Percentiles rank a stretch among this genome's conserved stretches.
Evolutionary conservation across 1,140 invertebrate species (phyloP).

Genomic region (Yoshiicerus persimilis): DNA sequence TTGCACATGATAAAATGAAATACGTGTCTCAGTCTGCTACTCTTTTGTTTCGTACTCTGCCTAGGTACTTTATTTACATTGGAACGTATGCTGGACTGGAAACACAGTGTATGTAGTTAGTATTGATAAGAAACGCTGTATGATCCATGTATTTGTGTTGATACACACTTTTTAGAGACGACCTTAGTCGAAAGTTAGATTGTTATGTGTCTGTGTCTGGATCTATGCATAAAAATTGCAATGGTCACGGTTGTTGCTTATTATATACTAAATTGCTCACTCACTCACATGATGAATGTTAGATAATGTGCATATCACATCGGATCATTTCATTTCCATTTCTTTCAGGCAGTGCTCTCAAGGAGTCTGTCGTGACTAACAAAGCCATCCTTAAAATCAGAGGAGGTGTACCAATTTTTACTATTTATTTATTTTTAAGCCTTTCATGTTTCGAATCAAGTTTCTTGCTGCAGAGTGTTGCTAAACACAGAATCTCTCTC

Average conservation of each 20-base stretch:
- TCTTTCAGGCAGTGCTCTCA: background rate
- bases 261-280: conserved; percentile 20
- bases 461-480: no score
- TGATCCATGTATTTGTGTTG: no score
- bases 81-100: background rate
- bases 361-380: conserved; percentile 3
- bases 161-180: background rate
- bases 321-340: conserved; percentile 6
- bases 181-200: background rate
- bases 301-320: conserved; percentile 9
- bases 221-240: conserved; percentile 5
- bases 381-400: background rate
- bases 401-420: background rate
- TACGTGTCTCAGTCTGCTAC: background rate
- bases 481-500: no score
- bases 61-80: background rate
- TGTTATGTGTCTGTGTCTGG: background rate
- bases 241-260: conserved; percentile 19
- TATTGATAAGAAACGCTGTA: no score
- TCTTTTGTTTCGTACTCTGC: background rate
- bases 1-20: conserved; percentile 3
- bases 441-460: background rate
- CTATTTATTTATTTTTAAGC: conserved; percentile 9
- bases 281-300: conserved; percentile 12
- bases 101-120: background rate